Base-by-base conservation (phyloP, 2,797 vertebrate species). In the Poeciliopsis turneri region DNA sequence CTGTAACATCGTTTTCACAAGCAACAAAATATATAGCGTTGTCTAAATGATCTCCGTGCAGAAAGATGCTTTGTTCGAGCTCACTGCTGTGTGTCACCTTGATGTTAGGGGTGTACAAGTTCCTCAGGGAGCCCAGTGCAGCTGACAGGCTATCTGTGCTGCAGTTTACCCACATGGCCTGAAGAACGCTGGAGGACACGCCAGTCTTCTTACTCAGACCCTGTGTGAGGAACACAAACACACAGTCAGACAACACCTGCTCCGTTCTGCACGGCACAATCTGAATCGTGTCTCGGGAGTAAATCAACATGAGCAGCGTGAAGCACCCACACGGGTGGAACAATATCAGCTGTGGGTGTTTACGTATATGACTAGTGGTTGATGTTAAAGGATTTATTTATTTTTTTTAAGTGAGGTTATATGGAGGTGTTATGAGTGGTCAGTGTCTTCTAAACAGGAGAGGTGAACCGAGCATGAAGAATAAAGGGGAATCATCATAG, bases 71-170 rank as follows among this genome's bases (percentile, higher is more conserved):
- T 78, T 12, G 25, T 45, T 75, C 55, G 33, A 46, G 74, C 72
- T 33, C 45, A 28, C 5, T 66, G 61, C 61, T 68, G 73, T 82
- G 13, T 84, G 94, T 93, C 91, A 99, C 98, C 97, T 99, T 99
- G 94, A 98, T 97, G 1, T 99, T 99, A 53, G 98, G 98, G 30
- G 98, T 99, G 85, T 99, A 99, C 70, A 99, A 96, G 89, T 99
- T 99, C 90, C 98, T 96, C 75, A 99, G 96, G 53, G 98, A 99
- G 70, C 97, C 97, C 3, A 99, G 95, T 1, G 98, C 98, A 2
- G 98, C 96, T 2, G 98, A 99, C 33, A 99, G 94, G 18, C 97
- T 97, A 82, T 99, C 98, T 0, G 98, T 97, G 86, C 98, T 99
- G 84, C 96, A 98, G 74, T 96, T 97, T 33, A 99, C 96, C 98